Evolutionary conservation across 2,113 vertebrate species (phyloP).

Genomic region (Candoia aspera): DNA sequence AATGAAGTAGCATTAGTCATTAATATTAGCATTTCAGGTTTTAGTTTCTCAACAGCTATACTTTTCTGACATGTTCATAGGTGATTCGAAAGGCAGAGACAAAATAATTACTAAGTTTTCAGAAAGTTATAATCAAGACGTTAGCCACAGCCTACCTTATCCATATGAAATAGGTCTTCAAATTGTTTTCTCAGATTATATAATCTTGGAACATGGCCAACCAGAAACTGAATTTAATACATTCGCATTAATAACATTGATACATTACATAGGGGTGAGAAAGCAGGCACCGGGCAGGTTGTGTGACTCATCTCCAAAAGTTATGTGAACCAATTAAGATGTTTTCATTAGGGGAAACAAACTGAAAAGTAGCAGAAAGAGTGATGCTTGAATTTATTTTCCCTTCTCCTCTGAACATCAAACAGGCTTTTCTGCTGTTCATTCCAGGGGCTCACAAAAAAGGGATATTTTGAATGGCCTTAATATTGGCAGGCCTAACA

Average conservation of each 20-base stretch:
- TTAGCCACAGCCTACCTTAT: conserved; percentile 55
- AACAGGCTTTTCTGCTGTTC: conserved; percentile 33
- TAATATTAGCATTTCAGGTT: conserved; percentile 39
- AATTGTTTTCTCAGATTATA: conserved; percentile 49
- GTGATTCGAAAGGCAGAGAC: conserved; percentile 51
- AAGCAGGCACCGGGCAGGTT: conserved; percentile 40
- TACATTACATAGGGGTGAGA: conserved; percentile 59
- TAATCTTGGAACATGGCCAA: conserved; percentile 43
- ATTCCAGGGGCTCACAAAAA: not conserved
- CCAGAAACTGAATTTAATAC: conserved; percentile 59
- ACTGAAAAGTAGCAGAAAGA: conserved; percentile 37
- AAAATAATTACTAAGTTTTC: conserved; percentile 60
- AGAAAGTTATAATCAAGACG: conserved; percentile 48
- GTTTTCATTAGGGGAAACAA: conserved; percentile 62
- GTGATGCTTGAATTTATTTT: conserved; percentile 43
- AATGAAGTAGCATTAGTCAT: conserved; percentile 48
- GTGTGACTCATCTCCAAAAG: conserved; percentile 49
- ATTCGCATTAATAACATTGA: conserved; percentile 55
- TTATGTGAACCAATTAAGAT: conserved; percentile 60
- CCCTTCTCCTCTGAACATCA: conserved; percentile 50
- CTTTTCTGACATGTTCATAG: conserved; percentile 55
- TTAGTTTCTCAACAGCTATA: not conserved
- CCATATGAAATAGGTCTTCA: conserved; percentile 52
- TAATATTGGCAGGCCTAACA: not conserved
- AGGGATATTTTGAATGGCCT: not conserved